Evolutionary conservation across 2,797 vertebrate genomes (phyloP).

Genomic region (Propithecus deckenii): DNA sequence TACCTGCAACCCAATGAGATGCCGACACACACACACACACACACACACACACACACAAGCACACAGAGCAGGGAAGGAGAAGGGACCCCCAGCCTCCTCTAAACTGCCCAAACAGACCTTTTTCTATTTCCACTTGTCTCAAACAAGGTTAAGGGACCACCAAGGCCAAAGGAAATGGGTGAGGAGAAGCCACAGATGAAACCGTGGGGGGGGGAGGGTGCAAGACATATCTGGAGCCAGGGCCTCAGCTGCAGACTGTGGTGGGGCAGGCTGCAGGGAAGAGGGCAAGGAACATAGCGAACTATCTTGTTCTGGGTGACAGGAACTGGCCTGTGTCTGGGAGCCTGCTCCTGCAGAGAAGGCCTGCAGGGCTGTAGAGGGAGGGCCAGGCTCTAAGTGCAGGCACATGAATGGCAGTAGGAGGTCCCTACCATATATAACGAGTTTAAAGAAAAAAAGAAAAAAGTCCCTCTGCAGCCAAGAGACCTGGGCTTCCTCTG

Average conservation of each 20-base stretch:
- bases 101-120: background rate
- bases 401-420: background rate
- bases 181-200: background rate
- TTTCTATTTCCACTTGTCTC: background rate
- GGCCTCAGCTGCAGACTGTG: background rate
- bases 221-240: background rate
- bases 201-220: background rate
- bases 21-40: no score
- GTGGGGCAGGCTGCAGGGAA: background rate
- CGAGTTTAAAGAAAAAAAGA: background rate
- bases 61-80: background rate
- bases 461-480: background rate
- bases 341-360: background rate
- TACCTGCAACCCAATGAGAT: background rate
- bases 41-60: background rate
- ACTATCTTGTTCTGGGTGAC: background rate
- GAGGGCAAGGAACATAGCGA: no score
- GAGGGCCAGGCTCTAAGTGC: background rate
- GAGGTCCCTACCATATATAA: accelerated
- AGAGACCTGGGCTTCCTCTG: background rate
- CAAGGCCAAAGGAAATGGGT: background rate
- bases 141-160: background rate
- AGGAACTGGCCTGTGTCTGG: background rate
- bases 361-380: background rate
- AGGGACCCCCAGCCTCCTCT: background rate